Percentiles rank a stretch among this genome's conserved stretches.
Conservation (phyloP, 2,797 vertebrate genomes). For the Melanotaenia nigrans region DNA sequence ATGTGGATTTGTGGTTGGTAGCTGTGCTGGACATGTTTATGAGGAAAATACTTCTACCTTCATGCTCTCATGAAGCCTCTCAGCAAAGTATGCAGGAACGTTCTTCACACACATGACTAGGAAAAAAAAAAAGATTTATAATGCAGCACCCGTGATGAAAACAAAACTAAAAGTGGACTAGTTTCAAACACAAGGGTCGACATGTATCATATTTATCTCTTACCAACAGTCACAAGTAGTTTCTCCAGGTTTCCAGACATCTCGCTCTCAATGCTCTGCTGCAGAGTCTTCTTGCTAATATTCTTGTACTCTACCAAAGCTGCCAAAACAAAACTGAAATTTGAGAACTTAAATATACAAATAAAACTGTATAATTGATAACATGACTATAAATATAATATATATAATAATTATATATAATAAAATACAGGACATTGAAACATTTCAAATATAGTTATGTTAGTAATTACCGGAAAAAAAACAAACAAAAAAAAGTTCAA, state of each 20-base stretch:
- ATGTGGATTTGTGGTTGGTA: constrained; percentile 18
- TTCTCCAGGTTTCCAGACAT: constrained; percentile 87
- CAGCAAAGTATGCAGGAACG: constrained; percentile 86
- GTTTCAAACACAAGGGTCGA: not conserved
- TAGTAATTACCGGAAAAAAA: not conserved
- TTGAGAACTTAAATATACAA: not conserved
- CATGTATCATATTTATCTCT: constrained; percentile 17
- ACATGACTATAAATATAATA: no score
- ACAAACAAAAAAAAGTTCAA: not conserved
- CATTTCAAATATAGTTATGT: no score
- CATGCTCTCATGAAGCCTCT: constrained; percentile 83
- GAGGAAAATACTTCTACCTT: constrained; percentile 78
- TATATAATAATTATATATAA: no score
- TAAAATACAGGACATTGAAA: not conserved
- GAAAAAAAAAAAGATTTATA: not conserved
- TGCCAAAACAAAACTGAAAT: constrained; percentile 56
- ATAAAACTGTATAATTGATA: no score
- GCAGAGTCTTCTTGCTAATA: constrained; percentile 87
- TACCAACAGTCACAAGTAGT: constrained; percentile 89
- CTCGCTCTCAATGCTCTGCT: constrained; percentile 89
- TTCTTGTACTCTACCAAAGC: constrained; percentile 89
- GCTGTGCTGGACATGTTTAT: not conserved
- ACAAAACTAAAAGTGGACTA: not conserved
- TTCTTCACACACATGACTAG: constrained; percentile 88
- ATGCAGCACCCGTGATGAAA: not conserved